Conservation (phyloP, 2,797 vertebrate species). For the Falco columbarius region DNA sequence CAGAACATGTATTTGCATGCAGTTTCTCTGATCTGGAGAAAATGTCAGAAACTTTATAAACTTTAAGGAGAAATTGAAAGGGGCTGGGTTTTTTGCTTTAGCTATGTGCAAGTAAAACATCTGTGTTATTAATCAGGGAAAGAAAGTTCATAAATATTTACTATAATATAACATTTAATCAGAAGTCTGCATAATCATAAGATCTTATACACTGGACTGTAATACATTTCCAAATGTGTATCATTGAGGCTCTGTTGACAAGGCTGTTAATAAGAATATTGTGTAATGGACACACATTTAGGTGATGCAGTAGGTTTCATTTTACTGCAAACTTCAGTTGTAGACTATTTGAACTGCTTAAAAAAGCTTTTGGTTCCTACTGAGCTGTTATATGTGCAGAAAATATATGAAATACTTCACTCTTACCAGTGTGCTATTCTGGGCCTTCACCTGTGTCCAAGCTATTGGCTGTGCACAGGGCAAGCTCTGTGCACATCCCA, state of each 20-base stretch:
- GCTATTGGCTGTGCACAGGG: accelerated
- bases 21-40: slow-evolving; percentile 51
- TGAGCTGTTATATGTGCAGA: not conserved
- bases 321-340: not conserved
- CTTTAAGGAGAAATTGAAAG: not conserved
- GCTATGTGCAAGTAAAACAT: not conserved
- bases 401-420: not conserved
- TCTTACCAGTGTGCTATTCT: not conserved
- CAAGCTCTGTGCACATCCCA: not conserved
- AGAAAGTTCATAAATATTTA: not conserved
- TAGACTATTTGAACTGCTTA: not conserved
- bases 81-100: not conserved
- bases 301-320: not conserved
- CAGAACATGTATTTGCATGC: slow-evolving; percentile 46
- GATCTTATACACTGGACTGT: not conserved
- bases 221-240: not conserved
- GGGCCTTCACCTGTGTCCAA: not conserved
- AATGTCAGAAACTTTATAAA: slow-evolving; percentile 22
- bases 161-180: not conserved
- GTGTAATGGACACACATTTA: not conserved
- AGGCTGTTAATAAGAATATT: not conserved
- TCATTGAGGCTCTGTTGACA: not conserved
- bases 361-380: not conserved
- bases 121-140: not conserved
- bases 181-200: not conserved